phyloP scores from a whole-genome alignment of 2,113 vertebrate species.

The Eudyptes chrysolophus region DNA sequence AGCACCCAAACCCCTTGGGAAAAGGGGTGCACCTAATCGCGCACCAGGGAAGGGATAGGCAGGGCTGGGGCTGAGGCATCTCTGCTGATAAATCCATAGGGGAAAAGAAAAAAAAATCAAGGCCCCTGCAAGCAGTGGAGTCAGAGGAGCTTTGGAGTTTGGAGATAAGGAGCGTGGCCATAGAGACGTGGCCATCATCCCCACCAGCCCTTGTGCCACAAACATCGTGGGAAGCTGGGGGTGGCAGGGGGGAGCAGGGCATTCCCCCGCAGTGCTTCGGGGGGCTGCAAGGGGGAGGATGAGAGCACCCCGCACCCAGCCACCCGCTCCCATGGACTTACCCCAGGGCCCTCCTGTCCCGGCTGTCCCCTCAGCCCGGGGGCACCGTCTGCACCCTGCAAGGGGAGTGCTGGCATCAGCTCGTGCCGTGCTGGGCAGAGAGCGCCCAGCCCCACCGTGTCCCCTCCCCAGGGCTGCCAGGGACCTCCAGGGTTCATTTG shows the following conservation, averaged over 20 bases:
- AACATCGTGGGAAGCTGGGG: rapidly evolving
- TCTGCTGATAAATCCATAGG: background rate
- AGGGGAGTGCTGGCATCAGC: background rate
- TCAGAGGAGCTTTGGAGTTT: background rate
- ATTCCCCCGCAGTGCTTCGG: background rate
- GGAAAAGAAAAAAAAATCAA: background rate
- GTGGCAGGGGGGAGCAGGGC: rapidly evolving
- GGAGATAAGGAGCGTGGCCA: background rate
- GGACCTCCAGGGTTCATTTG: background rate
- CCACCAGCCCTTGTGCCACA: background rate
- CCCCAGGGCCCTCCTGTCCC: conserved; percentile 82
- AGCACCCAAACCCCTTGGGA: background rate
- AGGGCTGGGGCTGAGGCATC: background rate
- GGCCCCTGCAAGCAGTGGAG: background rate
- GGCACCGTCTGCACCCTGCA: conserved; percentile 77
- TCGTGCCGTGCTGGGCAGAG: rapidly evolving
- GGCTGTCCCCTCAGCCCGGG: conserved; percentile 76
- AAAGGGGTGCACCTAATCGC: rapidly evolving
- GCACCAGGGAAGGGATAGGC: background rate
- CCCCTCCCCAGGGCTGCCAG: background rate
- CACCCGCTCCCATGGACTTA: conserved; percentile 30
- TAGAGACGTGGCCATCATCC: rapidly evolving
- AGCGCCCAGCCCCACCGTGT: rapidly evolving
- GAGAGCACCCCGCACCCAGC: background rate
- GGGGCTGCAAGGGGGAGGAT: background rate